A percentile compares a stretch with the other conserved stretches of the same genome.
These are phyloP conservation scores for Marmota monax DNA, from an alignment of 2,113 vertebrate species.

Conservation along the genomic window DNA sequence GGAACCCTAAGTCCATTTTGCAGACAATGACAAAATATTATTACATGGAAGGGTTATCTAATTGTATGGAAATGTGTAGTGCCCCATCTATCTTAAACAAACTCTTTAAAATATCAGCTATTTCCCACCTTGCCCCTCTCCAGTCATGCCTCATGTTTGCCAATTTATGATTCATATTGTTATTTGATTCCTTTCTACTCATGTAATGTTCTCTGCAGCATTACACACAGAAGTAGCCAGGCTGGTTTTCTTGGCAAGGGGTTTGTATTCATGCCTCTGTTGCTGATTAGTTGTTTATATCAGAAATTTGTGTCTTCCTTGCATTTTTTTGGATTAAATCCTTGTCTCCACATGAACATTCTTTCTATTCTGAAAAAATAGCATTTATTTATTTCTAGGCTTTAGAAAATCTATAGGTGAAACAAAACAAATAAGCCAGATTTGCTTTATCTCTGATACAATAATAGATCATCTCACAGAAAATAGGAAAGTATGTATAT, in stretches of 20 bases:
- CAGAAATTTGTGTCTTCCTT: background rate
- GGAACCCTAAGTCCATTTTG: background rate
- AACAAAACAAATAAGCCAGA: background rate
- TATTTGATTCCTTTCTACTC: background rate
- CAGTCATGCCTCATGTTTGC: background rate
- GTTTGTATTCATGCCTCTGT: background rate
- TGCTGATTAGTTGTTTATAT: background rate
- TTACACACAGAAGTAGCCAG: background rate
- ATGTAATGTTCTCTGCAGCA: background rate
- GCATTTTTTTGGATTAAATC: background rate
- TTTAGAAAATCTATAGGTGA: background rate
- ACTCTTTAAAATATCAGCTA: background rate
- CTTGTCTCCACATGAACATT: background rate
- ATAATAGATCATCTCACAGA: constrained; percentile 19
- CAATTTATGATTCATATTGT: background rate
- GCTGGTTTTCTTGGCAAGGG: background rate
- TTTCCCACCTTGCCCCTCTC: background rate
- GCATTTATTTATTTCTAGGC: background rate
- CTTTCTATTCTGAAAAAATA: background rate
- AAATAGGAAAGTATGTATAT: background rate
- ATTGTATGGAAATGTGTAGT: background rate
- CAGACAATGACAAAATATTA: background rate
- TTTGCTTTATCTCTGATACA: constrained; percentile 1
- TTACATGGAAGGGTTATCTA: background rate
- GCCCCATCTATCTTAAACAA: background rate